A percentile compares a stretch with the other conserved stretches of the same genome.
phyloP scores from a whole-genome alignment of 1,140 invertebrate species.

The Branchinecta lindahli region DNA sequence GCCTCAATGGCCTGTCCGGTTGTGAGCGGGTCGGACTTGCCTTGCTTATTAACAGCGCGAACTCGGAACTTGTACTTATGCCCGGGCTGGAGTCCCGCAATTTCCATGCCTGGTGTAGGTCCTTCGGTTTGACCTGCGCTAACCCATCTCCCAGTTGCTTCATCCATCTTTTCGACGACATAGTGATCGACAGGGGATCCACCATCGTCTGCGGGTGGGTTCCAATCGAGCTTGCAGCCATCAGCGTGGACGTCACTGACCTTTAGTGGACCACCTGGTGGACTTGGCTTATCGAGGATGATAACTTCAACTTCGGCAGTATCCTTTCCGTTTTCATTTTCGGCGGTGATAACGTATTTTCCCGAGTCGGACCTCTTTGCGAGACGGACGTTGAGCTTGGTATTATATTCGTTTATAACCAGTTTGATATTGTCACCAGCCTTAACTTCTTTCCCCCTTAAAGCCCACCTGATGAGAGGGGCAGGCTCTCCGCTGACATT shows the following conservation, averaged over 20 bases:
- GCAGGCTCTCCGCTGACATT: slow-evolving; percentile 71
- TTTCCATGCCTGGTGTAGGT: slow-evolving; percentile 47
- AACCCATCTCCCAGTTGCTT: slow-evolving; percentile 80
- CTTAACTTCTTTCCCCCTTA: slow-evolving; percentile 54
- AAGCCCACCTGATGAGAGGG: slow-evolving; percentile 73
- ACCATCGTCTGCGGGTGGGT: slow-evolving; percentile 75
- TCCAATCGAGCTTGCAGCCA: slow-evolving; percentile 71
- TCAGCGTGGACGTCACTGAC: slow-evolving; percentile 68
- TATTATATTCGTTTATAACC: slow-evolving; percentile 72
- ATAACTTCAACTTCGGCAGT: slow-evolving; percentile 79
- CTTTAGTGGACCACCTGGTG: slow-evolving; percentile 81
- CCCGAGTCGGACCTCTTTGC: slow-evolving; percentile 78
- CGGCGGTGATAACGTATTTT: slow-evolving; percentile 73
- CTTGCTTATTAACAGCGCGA: slow-evolving; percentile 84
- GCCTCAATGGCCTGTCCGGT: slow-evolving; percentile 79
- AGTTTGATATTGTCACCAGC: slow-evolving; percentile 52
- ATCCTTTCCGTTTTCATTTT: slow-evolving; percentile 84
- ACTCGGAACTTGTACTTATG: slow-evolving; percentile 96
- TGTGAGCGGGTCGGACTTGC: slow-evolving; percentile 81
- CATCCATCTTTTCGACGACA: slow-evolving; percentile 84
- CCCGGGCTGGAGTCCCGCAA: slow-evolving; percentile 64
- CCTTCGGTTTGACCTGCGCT: slow-evolving; percentile 75
- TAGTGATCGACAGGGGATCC: slow-evolving; percentile 80
- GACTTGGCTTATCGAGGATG: slow-evolving; percentile 69
- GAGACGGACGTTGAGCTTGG: slow-evolving; percentile 65